These are phyloP conservation scores for Avahi laniger DNA, from an alignment of 2,797 vertebrate genomes.

Conservation along the genomic window DNA sequence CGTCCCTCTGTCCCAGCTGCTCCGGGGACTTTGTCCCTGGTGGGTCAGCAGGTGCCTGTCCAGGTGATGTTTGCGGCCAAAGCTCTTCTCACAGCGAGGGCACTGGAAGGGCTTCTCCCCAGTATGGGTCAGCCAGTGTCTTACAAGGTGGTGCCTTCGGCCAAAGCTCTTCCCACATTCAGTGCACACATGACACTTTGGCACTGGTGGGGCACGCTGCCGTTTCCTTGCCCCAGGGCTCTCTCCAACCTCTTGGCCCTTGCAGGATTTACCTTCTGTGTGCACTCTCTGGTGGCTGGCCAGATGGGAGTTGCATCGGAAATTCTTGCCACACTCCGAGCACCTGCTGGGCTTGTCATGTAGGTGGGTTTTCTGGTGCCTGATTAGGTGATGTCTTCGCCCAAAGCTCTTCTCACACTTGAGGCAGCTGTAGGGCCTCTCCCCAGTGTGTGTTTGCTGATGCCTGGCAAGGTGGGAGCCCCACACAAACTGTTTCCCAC, in stretches of 20 bases:
- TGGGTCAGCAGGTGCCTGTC: constrained; percentile 77
- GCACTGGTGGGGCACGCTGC: constrained; percentile 87
- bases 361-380: constrained; percentile 77
- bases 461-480: constrained; percentile 75
- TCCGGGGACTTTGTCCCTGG: constrained; percentile 71
- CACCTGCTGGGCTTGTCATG: constrained; percentile 75
- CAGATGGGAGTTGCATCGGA: constrained; percentile 73
- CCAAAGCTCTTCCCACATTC: constrained; percentile 91
- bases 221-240: constrained; percentile 80
- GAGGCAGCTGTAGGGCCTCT: constrained; percentile 73
- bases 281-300: constrained; percentile 76
- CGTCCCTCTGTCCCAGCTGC: constrained; percentile 70
- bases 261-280: constrained; percentile 67
- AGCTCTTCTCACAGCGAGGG: constrained; percentile 89
- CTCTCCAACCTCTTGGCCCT: constrained; percentile 53
- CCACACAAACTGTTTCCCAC: constrained; percentile 79
- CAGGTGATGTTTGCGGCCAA: constrained; percentile 88
- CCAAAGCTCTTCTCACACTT: constrained; percentile 78
- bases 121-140: constrained; percentile 89
- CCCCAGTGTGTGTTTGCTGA: constrained; percentile 65
- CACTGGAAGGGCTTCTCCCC: constrained; percentile 89
- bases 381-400: constrained; percentile 64
- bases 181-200: constrained; percentile 88
- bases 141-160: constrained; percentile 89
- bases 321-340: constrained; percentile 77